Evolutionary conservation across 2,797 vertebrate genomes (phyloP), one percentile per base, ranked within the genome.

Genomic region (Yasuhikotakia modesta): DNA sequence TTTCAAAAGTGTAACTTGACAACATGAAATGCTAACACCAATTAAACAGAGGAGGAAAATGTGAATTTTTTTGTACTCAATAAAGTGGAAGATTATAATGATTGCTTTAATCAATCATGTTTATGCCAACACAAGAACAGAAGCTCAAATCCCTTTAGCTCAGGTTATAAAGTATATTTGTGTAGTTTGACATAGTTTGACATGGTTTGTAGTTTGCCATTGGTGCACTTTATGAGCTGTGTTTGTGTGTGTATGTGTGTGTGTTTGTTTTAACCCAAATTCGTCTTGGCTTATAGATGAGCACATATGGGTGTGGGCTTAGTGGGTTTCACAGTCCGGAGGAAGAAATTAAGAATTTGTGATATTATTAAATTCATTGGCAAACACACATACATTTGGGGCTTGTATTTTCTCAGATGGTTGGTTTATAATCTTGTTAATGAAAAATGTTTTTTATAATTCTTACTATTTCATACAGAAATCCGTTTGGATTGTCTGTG

Each of bases 301-400:
- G 87, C 87, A 87, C 89, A 91, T 91, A 89, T 90, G 90, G 89
- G 88, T 89, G 90, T 85, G 87, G 90, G 89, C 86, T 84, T 90
- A 85, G 88, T 91, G 89, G 88, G 90, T 89, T 84, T 80, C 83
- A 73, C 73, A 71, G 85, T 85, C 86, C 89, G 87, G 86, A 86
- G 65, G 39, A 24, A 79, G 82, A 87, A 87, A 74, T 50, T 61
- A 78, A 65, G 81, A 81, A 83, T 87, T 85, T 87, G 74, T 79
- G 76, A 70, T 79, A 64, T 91, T 89, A 92, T 91, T 92, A 91
- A 91, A 91, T 89, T 90, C 85, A 82, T 83, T 90, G 90, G 89
- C 91, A 89, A 87, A 79, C 73, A 7, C 65, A 19, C 71, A 65
- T 53, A 77, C 80, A 74, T 73, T 78, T 86, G 85, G 88, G 81